Percentiles rank a stretch among this genome's conserved stretches.
Conservation (phyloP, 2,888 invertebrate genomes). For the Dynastes maya region DNA sequence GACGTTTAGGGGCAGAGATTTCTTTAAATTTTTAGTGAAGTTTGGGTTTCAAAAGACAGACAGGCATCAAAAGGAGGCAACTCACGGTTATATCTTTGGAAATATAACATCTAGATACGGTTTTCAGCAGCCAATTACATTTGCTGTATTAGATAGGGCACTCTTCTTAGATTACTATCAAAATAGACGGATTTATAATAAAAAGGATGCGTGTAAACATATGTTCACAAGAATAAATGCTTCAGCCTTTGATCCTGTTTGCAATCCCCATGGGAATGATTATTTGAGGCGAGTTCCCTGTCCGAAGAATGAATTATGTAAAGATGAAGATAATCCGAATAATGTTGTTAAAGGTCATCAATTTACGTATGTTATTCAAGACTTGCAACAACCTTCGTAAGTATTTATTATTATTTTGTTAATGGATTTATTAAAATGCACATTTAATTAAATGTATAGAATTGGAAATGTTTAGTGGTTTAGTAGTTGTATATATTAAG, state of each 20-base stretch:
- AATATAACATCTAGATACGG: slow-evolving; percentile 86
- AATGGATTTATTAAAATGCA: no score
- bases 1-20: slow-evolving; percentile 79
- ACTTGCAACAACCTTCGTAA: slow-evolving; percentile 91
- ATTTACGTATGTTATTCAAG: slow-evolving; percentile 94
- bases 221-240: slow-evolving; percentile 91
- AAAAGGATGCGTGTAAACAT: slow-evolving; percentile 83
- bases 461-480: no score
- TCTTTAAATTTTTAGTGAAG: slow-evolving; percentile 93
- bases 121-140: slow-evolving; percentile 81
- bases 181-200: slow-evolving; percentile 78
- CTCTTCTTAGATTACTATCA: slow-evolving; percentile 94
- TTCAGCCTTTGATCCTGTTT: slow-evolving; percentile 88
- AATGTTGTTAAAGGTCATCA: slow-evolving; percentile 92
- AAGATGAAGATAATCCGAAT: slow-evolving; percentile 88
- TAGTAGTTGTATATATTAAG: no score
- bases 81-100: slow-evolving; percentile 96
- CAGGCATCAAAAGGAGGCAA: slow-evolving; percentile 85
- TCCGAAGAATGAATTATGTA: slow-evolving; percentile 81
- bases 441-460: no score
- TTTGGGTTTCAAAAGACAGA: slow-evolving; percentile 98
- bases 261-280: slow-evolving; percentile 85
- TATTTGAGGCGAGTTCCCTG: slow-evolving; percentile 92
- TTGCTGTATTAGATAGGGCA: slow-evolving; percentile 91
- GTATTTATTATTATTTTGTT: slow-evolving; percentile 48